These are phyloP conservation scores for Crossaster papposus DNA, from an alignment of 53 echinoderm and acorn worm genomes.

Conservation along the genomic window DNA sequence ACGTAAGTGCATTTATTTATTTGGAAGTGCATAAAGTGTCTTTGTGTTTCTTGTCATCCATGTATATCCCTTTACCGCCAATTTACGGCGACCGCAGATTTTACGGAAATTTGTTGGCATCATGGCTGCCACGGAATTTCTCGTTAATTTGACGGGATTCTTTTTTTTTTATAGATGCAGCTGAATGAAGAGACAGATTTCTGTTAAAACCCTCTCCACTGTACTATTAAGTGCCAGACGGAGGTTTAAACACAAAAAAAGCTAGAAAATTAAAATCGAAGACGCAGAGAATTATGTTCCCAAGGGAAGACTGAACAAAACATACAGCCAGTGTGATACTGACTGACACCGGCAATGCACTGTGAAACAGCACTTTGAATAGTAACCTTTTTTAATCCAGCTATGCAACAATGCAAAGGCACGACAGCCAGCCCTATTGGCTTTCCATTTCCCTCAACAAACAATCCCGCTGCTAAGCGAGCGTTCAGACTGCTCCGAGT, in stretches of 20 bases:
- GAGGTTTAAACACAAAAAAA: not conserved
- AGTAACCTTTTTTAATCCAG: not conserved
- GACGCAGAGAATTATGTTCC: not conserved
- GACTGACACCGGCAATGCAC: not conserved
- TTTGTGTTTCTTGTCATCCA: too few relatives aligned
- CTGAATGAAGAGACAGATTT: too few relatives aligned
- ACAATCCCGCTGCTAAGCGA: not conserved
- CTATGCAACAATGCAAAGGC: not conserved
- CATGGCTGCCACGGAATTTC: too few relatives aligned
- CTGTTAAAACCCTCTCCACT: too few relatives aligned
- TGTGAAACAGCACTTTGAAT: not conserved
- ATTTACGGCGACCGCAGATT: too few relatives aligned
- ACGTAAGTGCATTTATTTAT: too few relatives aligned
- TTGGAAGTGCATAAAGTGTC: too few relatives aligned
- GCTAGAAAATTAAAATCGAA: not conserved
- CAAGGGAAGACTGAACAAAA: not conserved
- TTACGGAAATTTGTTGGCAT: too few relatives aligned
- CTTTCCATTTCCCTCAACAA: slow-evolving; percentile 42
- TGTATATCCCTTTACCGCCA: too few relatives aligned
- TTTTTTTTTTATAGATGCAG: too few relatives aligned
- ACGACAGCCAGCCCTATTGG: not conserved
- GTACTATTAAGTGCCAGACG: not conserved
- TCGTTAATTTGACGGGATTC: too few relatives aligned
- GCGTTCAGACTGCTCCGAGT: not conserved
- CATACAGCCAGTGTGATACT: not conserved